Evolutionary conservation across 2,113 vertebrate species (phyloP).

Genomic region (Petaurus breviceps): DNA sequence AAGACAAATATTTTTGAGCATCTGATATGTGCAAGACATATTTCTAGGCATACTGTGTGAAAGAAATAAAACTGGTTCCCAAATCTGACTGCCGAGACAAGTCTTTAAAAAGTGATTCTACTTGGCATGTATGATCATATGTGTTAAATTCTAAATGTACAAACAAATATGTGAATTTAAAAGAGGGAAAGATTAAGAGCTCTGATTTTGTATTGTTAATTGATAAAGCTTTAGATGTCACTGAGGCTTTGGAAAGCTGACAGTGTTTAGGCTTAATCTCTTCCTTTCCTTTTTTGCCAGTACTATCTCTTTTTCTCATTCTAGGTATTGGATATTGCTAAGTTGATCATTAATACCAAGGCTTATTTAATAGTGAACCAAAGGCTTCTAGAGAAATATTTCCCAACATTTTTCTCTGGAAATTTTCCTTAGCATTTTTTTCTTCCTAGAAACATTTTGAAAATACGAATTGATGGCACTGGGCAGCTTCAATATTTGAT

Average conservation of each 20-base stretch:
- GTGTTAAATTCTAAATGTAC: background rate
- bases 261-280: constrained; percentile 24
- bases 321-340: background rate
- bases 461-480: background rate
- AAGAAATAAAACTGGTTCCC: background rate
- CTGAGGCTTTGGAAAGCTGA: background rate
- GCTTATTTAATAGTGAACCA: constrained; percentile 21
- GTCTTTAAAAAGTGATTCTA: background rate
- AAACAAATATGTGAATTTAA: background rate
- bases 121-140: background rate
- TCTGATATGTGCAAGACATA: background rate
- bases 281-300: constrained; percentile 47
- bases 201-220: constrained; percentile 28
- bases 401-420: constrained; percentile 26
- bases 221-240: constrained; percentile 6
- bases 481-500: background rate
- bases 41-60: background rate
- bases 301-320: constrained; percentile 30
- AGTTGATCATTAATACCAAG: background rate
- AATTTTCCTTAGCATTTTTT: background rate
- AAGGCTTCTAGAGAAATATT: constrained; percentile 11
- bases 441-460: constrained; percentile 34
- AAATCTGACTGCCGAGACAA: background rate
- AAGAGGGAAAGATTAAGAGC: constrained; percentile 2
- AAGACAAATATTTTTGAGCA: background rate